Evolutionary conservation across 2,888 invertebrate genomes (phyloP), one percentile per base, ranked within the genome.

Genomic region (Epiblema foenella): DNA sequence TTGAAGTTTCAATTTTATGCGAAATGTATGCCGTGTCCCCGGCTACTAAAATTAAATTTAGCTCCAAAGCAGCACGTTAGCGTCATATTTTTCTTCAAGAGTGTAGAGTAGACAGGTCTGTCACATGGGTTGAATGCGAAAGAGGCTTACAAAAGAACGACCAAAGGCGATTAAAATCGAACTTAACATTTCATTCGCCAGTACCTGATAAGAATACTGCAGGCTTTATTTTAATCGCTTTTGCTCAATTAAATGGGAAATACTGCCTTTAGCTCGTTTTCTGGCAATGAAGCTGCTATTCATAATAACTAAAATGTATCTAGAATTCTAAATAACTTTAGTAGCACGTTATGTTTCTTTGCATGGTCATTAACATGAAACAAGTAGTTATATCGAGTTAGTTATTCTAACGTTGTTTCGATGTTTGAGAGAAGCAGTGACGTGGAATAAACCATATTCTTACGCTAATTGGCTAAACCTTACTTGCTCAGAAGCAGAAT

Each of bases 61-160:
- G 83, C 81, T 81, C 82, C 80, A 81, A 79, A 84, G 81, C 69
- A 60, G 62, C 81, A 77, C 83, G 84, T 82, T 81, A 79, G 75
- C 82, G 79, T 87, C 86, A 85, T 83, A 84, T 85, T 86, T 85
- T 83, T 87, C 85, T 75, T 73, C 51, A 62, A 77, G 77, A 76
- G 74, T 69, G 73, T 81, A 82, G 79, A 79, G 83, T 74, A 80
- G 84, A 85, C 84, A 83, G 82, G 81, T 83, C 79, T 78, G 78
- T 81, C 79, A 80, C 80, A 79, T 81, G 80, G 77, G 77, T 75
- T 75, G 74, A 75, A 74, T 73, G 77, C 76, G 76, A 68, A 68
- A 51, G 5, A 74, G 54, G 73, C 76, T 75, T 69, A 3, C 20
- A 79, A 78, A 72, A 63, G 29, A 64, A 10, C n/a, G 10, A 24